Conservation (phyloP, 2,113 vertebrate species). For the Hippocampus comes region DNA sequence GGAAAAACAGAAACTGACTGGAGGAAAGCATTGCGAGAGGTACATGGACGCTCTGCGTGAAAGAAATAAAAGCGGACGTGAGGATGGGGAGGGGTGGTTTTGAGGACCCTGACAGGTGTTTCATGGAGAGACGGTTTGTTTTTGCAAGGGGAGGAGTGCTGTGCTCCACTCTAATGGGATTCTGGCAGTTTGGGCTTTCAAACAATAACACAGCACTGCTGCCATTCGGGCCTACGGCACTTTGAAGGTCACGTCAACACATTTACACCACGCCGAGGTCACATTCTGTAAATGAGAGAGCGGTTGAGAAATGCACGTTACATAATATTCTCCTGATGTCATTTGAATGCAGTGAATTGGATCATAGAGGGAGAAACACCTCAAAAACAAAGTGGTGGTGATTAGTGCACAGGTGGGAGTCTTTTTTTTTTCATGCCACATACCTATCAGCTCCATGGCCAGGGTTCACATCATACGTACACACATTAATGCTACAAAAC, state of each 20-base stretch:
- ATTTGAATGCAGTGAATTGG: conserved; percentile 14
- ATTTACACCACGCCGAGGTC: conserved; percentile 30
- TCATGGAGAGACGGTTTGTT: conserved; percentile 57
- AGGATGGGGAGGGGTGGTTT: neutral
- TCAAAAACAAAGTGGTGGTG: conserved; percentile 12
- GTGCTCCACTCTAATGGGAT: conserved; percentile 26
- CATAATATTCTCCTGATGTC: conserved; percentile 20
- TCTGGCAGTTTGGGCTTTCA: conserved; percentile 41
- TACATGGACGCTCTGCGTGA: neutral
- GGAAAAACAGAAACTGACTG: conserved; percentile 28
- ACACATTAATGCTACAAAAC: neutral
- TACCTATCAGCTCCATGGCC: no score
- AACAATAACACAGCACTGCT: conserved; percentile 43
- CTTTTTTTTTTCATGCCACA: no score
- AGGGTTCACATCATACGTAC: neutral
- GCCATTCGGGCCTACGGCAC: conserved; percentile 23
- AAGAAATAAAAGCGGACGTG: neutral
- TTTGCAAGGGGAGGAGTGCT: conserved; percentile 56
- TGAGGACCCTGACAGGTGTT: conserved; percentile 41
- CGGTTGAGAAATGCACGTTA: conserved; percentile 32
- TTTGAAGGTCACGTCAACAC: conserved; percentile 42
- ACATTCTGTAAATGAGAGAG: conserved; percentile 14
- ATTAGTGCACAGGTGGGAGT: conserved; percentile 12
- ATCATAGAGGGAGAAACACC: neutral
- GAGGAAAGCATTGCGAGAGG: conserved; percentile 19